Conservation (phyloP, 2,113 vertebrate genomes). For the Echinops telfairi region DNA sequence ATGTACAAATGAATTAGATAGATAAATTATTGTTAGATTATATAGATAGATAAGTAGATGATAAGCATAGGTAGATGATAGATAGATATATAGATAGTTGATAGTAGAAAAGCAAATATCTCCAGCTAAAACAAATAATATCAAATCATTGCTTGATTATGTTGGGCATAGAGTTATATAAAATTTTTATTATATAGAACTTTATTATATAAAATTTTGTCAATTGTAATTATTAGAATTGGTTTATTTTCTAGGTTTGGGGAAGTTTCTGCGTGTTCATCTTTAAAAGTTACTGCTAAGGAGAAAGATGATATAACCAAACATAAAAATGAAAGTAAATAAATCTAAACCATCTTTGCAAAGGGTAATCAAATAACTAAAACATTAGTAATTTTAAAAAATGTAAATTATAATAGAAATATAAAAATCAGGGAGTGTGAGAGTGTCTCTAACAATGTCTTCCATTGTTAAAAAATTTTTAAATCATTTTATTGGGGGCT, state of each 20-base stretch:
- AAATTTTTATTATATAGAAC: background rate
- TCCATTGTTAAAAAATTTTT: too few species aligned
- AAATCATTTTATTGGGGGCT: too few species aligned
- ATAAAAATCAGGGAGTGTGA: background rate
- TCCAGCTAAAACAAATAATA: constrained; percentile 61
- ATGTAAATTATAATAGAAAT: background rate
- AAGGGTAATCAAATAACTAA: background rate
- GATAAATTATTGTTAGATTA: too few species aligned
- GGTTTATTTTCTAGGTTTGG: constrained; percentile 23
- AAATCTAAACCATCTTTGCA: background rate
- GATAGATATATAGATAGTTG: too few species aligned
- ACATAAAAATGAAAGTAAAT: constrained; percentile 27
- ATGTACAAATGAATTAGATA: background rate
- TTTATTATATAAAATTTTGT: background rate
- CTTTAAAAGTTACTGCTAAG: background rate
- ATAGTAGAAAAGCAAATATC: background rate
- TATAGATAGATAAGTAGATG: too few species aligned
- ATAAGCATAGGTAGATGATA: too few species aligned
- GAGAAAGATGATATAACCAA: background rate
- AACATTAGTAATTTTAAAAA: background rate
- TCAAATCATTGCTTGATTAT: constrained; percentile 59
- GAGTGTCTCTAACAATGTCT: background rate
- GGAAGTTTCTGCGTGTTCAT: background rate
- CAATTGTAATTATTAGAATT: constrained; percentile 20
- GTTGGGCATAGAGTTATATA: constrained; percentile 35